Evolutionary conservation across 92 coral and sea anemone species (phyloP).

Genomic region (Umimayanthus chanpuru): DNA sequence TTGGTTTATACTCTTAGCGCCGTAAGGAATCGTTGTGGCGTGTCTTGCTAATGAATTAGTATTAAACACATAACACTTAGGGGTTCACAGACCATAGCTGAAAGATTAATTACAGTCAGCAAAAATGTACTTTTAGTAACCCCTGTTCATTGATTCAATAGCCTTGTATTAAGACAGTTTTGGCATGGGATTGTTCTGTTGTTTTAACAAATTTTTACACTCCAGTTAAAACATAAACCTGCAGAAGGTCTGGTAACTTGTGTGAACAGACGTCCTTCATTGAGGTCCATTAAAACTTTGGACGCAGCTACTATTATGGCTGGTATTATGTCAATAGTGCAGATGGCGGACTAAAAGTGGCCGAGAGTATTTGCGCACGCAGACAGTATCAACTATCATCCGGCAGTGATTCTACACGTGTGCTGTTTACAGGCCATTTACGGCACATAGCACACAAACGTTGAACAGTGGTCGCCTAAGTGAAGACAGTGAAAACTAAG

Average conservation of each 20-base stretch:
- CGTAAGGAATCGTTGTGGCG: background rate
- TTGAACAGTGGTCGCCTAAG: background rate
- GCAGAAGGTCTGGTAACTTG: slow-evolving; percentile 5
- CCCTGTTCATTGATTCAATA: background rate
- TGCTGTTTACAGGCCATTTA: background rate
- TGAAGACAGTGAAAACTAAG: background rate
- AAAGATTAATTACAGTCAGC: background rate
- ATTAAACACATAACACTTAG: background rate
- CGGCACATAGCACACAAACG: background rate
- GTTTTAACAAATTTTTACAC: background rate
- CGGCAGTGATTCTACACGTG: background rate
- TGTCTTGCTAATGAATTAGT: background rate
- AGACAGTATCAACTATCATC: background rate
- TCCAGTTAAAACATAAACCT: background rate
- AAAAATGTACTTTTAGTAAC: too few species aligned
- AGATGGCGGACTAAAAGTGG: slow-evolving; percentile 22
- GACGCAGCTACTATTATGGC: background rate
- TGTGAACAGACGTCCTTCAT: slow-evolving; percentile 34
- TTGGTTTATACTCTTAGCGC: background rate
- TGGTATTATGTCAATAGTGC: slow-evolving; percentile 28
- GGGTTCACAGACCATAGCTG: background rate
- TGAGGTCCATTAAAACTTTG: slow-evolving; percentile 20
- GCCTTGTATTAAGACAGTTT: too few species aligned
- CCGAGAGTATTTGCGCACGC: background rate
- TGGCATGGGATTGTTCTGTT: background rate